Conservation (phyloP, 2,797 vertebrate genomes). For the Cercopithecus neglectus region DNA sequence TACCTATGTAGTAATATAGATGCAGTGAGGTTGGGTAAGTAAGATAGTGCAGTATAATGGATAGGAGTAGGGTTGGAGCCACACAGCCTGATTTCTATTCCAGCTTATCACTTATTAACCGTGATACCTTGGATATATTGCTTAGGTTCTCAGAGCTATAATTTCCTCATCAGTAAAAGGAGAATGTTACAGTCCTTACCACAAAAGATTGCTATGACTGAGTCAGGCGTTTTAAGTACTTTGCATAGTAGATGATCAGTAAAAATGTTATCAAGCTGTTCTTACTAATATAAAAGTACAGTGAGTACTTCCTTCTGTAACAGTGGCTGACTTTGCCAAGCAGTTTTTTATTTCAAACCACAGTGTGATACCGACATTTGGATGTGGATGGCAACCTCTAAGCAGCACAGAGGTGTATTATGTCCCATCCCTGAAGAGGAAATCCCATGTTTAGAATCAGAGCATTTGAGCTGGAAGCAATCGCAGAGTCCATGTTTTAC, state of each 20-base stretch:
- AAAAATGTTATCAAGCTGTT: neutral
- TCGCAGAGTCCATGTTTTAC: neutral
- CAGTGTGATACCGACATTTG: neutral
- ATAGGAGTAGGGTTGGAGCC: neutral
- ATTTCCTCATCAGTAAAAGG: neutral
- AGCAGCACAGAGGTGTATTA: neutral
- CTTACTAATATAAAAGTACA: neutral
- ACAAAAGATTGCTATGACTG: neutral
- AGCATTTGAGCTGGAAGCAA: neutral
- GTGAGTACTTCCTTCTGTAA: neutral
- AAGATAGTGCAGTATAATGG: fast-evolving
- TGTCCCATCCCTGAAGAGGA: neutral
- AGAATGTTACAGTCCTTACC: neutral
- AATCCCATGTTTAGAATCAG: neutral
- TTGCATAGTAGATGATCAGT: constrained; percentile 4
- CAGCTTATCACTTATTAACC: neutral
- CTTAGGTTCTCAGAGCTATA: neutral
- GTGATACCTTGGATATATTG: neutral
- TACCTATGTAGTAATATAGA: fast-evolving
- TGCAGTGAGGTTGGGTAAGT: neutral
- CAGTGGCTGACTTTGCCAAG: neutral
- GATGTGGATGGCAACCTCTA: neutral
- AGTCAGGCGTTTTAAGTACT: neutral
- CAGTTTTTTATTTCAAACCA: neutral
- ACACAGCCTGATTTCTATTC: neutral